Percentiles rank a stretch among this genome's conserved stretches.
These are phyloP conservation scores for Galbula dea DNA, from an alignment of 2,113 vertebrate species.

Conservation along the genomic window DNA sequence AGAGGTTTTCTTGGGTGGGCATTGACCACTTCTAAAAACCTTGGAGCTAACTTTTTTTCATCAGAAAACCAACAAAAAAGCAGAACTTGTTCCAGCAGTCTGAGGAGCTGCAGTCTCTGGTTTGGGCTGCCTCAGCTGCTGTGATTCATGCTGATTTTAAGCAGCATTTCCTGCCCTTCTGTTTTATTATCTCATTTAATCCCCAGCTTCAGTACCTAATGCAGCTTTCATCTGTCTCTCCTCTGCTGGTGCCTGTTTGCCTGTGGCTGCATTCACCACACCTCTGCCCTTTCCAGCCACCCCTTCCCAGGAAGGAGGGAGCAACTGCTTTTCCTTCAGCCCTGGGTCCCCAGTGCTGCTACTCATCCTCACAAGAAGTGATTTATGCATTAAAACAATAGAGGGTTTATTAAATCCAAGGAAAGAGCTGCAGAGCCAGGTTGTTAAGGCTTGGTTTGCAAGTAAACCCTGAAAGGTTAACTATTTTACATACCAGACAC, in stretches of 20 bases:
- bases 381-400: background rate
- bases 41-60: background rate
- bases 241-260: background rate
- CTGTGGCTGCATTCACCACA: background rate
- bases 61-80: background rate
- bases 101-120: background rate
- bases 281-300: background rate
- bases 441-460: background rate
- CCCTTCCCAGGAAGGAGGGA: background rate
- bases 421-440: background rate
- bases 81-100: background rate
- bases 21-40: background rate
- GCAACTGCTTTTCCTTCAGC: background rate
- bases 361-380: background rate
- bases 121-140: background rate
- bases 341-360: background rate
- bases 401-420: background rate
- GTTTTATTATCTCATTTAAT: background rate
- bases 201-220: background rate
- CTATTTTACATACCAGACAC: background rate
- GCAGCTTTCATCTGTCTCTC: background rate
- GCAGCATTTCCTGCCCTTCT: background rate
- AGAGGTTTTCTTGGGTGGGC: background rate
- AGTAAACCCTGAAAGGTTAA: background rate
- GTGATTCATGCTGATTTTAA: background rate